Evolutionary conservation across 2,797 vertebrate species (phyloP), one percentile per base, ranked within the genome.

Genomic region (Channa striata): DNA sequence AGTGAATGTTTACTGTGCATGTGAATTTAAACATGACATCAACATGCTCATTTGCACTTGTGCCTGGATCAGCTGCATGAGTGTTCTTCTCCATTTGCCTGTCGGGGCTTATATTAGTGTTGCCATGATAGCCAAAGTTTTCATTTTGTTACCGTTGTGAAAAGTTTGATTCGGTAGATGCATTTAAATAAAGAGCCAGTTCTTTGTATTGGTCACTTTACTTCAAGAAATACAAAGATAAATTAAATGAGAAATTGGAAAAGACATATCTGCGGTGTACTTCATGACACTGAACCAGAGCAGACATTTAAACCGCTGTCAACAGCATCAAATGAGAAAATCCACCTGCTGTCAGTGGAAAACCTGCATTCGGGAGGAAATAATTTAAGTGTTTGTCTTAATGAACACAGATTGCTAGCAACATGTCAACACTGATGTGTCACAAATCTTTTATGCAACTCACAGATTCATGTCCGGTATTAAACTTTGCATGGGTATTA

Each of bases 1-100:
- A 68, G 71, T 72, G 64, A 78, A 68, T 78, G 67, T 85, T 69
- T 82, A 33, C 63, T 7, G 58, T 89, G 89, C 88, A 91, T 91
- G 87, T 82, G 72, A 67, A 72, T 89, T 87, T 71, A 59, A 84
- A 79, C 60, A 64, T 72, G 46, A 64, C 78, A 72, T 87, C 74
- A 48, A 60, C 75, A 72, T 87, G 65, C 74, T 84, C 77, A 85
- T 88, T 84, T 82, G 70, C 77, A 78, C 66, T 71, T 72, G 61
- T 81, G 86, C 80, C 58, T 71, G 64, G 60, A 60, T 67, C 81
- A 61, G 53, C 61, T 88, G 87, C 90, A 91, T 84, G 80, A 82
- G 61, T 78, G 73, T n/a, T 49, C 58, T 36, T 61, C 44, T 78
- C 37, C 62, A 66, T 71, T 65, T 57, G 57, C 68, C 43, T 71